These are phyloP conservation scores for Alosa alosa DNA, from an alignment of 2,113 vertebrate species.

Conservation along the genomic window DNA sequence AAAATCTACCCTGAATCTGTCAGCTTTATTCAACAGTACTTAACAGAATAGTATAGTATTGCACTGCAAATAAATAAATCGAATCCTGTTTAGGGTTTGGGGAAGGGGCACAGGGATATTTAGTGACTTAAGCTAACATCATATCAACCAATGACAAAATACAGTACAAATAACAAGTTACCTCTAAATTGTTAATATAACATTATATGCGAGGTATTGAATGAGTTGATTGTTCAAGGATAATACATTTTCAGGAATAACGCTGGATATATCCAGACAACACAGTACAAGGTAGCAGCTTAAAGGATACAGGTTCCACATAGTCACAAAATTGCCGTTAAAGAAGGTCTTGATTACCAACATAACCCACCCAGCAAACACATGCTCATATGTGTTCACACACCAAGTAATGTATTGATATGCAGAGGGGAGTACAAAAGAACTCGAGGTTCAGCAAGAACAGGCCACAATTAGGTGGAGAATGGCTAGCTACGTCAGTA, in stretches of 20 bases:
- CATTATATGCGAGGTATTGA: constrained; percentile 21
- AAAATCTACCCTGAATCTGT: not conserved
- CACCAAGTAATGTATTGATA: constrained; percentile 56
- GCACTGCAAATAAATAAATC: not conserved
- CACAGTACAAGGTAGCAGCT: constrained; percentile 54
- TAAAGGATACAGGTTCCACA: constrained; percentile 48
- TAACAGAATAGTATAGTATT: not conserved
- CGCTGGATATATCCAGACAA: constrained; percentile 49
- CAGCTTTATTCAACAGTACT: constrained; percentile 3
- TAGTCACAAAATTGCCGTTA: constrained; percentile 48
- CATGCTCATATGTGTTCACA: constrained; percentile 38
- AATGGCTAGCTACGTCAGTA: constrained; percentile 52
- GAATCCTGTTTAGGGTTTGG: not conserved
- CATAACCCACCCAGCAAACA: constrained; percentile 24
- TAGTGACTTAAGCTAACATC: not conserved
- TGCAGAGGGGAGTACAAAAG: constrained; percentile 61
- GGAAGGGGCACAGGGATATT: not conserved
- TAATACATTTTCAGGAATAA: constrained; percentile 44
- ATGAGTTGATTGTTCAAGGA: constrained; percentile 31
- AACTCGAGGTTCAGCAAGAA: constrained; percentile 51
- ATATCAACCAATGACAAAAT: constrained; percentile 10
- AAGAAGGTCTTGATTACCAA: constrained; percentile 37
- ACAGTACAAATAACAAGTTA: constrained; percentile 20
- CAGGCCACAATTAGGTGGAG: constrained; percentile 65
- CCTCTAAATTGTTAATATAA: constrained; percentile 4